Percentiles rank a stretch among this genome's conserved stretches.
These are phyloP conservation scores for Poecilia picta DNA, from an alignment of 2,797 vertebrate species.

Conservation along the genomic window DNA sequence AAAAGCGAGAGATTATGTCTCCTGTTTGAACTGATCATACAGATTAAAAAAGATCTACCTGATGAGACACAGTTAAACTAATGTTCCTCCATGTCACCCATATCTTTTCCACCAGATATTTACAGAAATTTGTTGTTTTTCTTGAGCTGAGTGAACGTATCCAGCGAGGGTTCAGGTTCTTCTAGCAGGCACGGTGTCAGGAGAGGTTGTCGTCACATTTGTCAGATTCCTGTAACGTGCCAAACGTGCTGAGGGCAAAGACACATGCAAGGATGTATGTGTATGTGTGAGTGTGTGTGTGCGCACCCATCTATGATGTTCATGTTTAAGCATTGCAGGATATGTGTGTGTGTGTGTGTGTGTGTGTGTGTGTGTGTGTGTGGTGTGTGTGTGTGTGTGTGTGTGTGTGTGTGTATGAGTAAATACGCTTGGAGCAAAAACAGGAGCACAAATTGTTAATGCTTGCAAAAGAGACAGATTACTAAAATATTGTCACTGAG, in stretches of 20 bases:
- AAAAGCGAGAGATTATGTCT: neutral
- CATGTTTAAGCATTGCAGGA: slow-evolving; percentile 31
- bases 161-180: neutral
- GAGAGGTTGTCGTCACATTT: slow-evolving; percentile 33
- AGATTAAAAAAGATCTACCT: neutral
- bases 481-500: slow-evolving; percentile 8
- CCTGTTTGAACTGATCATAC: neutral
- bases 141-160: neutral
- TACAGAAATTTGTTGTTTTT: neutral
- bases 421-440: slow-evolving; percentile 62
- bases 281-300: neutral
- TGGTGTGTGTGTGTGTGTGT: slow-evolving; percentile 31
- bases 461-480: slow-evolving; percentile 47
- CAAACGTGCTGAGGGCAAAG: slow-evolving; percentile 53
- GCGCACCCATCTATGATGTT: slow-evolving; percentile 31
- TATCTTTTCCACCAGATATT: neutral
- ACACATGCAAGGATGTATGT: slow-evolving; percentile 18
- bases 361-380: slow-evolving; percentile 17
- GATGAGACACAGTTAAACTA: neutral
- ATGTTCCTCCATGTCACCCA: neutral
- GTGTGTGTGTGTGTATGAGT: slow-evolving; percentile 38
- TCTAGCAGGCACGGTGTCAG: slow-evolving; percentile 14
- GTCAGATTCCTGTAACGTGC: slow-evolving; percentile 32
- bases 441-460: slow-evolving; percentile 44
- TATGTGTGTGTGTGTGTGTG: slow-evolving; percentile 22